These are phyloP conservation scores for Drosophila eohydei DNA, from an alignment of 2,888 invertebrate species.

Conservation along the genomic window DNA sequence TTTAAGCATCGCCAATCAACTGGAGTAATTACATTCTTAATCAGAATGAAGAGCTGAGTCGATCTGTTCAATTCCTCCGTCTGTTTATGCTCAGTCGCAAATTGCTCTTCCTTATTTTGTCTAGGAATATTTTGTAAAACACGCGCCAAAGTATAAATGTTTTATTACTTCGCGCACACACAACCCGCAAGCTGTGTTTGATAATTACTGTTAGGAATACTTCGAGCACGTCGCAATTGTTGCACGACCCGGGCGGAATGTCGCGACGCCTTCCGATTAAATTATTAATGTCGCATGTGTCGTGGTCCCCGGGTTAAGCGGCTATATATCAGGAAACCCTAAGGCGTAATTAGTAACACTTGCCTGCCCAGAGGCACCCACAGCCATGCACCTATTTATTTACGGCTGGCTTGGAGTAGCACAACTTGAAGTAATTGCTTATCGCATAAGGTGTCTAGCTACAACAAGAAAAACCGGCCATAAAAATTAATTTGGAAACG, in stretches of 20 bases:
- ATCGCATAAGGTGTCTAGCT: neutral
- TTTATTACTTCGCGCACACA: constrained; percentile 5
- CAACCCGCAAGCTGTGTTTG: constrained; percentile 18
- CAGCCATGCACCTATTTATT: neutral
- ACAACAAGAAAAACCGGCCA: neutral
- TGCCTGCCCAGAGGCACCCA: constrained; percentile 27
- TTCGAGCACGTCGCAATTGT: constrained; percentile 25
- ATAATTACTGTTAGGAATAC: constrained; percentile 51
- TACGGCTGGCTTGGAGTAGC: neutral
- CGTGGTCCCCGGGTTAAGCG: constrained; percentile 2
- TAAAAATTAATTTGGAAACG: neutral
- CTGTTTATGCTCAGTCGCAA: no score
- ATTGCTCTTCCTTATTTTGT: no score
- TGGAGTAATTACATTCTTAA: no score
- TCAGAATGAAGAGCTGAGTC: no score
- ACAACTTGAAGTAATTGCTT: constrained; percentile 1
- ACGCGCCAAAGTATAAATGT: neutral
- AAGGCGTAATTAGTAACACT: constrained; percentile 59
- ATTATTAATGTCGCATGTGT: constrained; percentile 51
- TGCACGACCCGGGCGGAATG: neutral
- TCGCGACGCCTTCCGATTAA: constrained; percentile 21
- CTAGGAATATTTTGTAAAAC: neutral
- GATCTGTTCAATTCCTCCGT: no score
- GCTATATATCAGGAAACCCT: constrained; percentile 8
- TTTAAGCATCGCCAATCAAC: no score